Conservation (phyloP, 2,797 vertebrate species). For the Octomys mimax region DNA sequence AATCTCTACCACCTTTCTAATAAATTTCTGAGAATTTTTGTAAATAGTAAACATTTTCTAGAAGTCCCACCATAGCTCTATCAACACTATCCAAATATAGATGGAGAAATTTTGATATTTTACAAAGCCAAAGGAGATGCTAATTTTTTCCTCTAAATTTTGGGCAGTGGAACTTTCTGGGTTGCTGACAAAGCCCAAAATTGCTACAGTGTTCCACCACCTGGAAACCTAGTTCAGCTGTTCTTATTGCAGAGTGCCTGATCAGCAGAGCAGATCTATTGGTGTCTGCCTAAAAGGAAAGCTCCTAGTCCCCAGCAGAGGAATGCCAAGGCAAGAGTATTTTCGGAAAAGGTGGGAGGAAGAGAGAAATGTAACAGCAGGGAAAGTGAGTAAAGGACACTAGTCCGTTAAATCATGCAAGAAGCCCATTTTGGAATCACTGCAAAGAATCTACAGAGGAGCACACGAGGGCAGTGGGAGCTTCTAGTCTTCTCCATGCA, state of each 20-base stretch:
- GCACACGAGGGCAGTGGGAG: no score
- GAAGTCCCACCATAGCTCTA: neutral
- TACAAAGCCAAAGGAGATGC: neutral
- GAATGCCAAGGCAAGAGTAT: neutral
- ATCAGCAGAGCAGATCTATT: neutral
- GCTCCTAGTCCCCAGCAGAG: neutral
- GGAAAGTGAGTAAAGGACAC: neutral
- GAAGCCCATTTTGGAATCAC: neutral
- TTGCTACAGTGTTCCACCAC: neutral
- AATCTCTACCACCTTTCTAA: neutral
- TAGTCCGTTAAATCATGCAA: neutral
- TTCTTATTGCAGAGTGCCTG: neutral
- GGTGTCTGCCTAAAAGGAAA: neutral
- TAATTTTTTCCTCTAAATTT: neutral
- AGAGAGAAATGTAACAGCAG: neutral
- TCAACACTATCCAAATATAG: conserved; percentile 15
- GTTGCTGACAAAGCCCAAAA: neutral
- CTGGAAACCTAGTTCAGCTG: neutral
- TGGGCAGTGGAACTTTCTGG: neutral
- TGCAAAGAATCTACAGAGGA: neutral
- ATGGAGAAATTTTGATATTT: neutral
- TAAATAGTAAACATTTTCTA: neutral
- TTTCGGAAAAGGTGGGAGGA: neutral
- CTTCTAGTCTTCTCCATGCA: neutral
- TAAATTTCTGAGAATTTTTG: neutral